Percentiles rank a stretch among this genome's conserved stretches.
phyloP scores from a whole-genome alignment of 2,797 vertebrate genomes.

The Danio kyathit region DNA sequence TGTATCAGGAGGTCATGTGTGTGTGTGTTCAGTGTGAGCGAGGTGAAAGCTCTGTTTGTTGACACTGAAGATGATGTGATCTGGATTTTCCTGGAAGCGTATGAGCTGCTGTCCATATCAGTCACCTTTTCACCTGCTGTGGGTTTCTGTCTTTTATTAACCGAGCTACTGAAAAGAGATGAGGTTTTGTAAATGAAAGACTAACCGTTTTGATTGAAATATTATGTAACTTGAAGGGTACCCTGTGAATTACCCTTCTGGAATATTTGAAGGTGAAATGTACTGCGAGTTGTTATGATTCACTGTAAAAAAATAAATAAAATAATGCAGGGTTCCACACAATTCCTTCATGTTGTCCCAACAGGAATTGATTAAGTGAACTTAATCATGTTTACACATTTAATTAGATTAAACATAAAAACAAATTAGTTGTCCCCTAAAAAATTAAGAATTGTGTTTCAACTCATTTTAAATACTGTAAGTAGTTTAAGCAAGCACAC shows the following conservation, averaged over 20 bases:
- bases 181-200: neutral
- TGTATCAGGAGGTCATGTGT: conserved; percentile 61
- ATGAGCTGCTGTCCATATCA: conserved; percentile 39
- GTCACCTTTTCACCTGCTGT: conserved; percentile 30
- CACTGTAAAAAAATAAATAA: too few relatives aligned
- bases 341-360: too few relatives aligned
- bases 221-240: neutral
- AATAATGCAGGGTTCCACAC: too few relatives aligned
- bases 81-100: conserved; percentile 47
- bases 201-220: conserved; percentile 4
- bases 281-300: too few relatives aligned
- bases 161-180: conserved; percentile 29
- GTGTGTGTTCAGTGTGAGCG: conserved; percentile 33
- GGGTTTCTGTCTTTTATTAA: conserved; percentile 21
- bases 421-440: too few relatives aligned
- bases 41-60: conserved; percentile 54
- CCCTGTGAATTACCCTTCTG: neutral
- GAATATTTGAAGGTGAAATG: neutral
- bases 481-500: too few relatives aligned
- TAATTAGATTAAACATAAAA: too few relatives aligned
- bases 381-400: too few relatives aligned
- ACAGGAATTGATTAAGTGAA: too few relatives aligned
- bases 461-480: too few relatives aligned
- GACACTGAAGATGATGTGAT: conserved; percentile 51
- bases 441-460: too few relatives aligned